Percentiles rank a stretch among this genome's conserved stretches.
Evolutionary conservation across 2,113 vertebrate species (phyloP).

Genomic region (Morone chrysops): DNA sequence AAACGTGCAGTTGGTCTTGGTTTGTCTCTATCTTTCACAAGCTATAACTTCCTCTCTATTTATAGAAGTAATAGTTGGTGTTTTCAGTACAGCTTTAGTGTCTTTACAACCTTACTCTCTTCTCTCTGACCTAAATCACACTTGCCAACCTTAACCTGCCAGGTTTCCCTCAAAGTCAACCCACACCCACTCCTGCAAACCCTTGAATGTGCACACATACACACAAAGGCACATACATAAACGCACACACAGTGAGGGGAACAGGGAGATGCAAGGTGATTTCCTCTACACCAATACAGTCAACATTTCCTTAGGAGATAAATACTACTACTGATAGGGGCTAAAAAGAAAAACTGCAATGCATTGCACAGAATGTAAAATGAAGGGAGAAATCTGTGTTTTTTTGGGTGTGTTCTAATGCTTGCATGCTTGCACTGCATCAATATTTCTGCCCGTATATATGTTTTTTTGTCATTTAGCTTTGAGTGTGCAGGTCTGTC

Average conservation of each 20-base stretch:
- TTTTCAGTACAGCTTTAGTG: not conserved
- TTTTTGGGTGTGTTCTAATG: conserved; percentile 8
- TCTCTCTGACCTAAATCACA: conserved; percentile 30
- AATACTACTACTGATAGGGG: conserved; percentile 50
- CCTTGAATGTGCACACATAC: conserved; percentile 2
- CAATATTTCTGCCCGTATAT: conserved; percentile 27
- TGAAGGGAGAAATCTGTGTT: conserved; percentile 26
- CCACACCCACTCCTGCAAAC: conserved; percentile 7
- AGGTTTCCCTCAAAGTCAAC: conserved; percentile 40
- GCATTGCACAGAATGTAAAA: conserved; percentile 48
- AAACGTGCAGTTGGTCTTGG: not conserved
- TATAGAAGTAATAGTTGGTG: conserved; percentile 17
- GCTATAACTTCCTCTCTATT: not conserved
- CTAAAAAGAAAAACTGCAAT: conserved; percentile 51
- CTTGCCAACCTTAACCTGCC: not conserved
- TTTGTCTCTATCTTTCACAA: not conserved
- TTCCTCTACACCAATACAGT: conserved; percentile 41
- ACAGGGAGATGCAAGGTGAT: conserved; percentile 53
- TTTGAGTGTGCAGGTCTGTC: conserved; percentile 3
- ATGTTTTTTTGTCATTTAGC: not conserved
- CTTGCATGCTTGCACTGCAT: conserved; percentile 27
- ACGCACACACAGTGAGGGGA: not conserved
- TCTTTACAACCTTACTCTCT: conserved; percentile 2
- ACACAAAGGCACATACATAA: not conserved
- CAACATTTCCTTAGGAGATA: conserved; percentile 63